Conservation (phyloP, 2,797 vertebrate species). For the Danio kyathit region DNA sequence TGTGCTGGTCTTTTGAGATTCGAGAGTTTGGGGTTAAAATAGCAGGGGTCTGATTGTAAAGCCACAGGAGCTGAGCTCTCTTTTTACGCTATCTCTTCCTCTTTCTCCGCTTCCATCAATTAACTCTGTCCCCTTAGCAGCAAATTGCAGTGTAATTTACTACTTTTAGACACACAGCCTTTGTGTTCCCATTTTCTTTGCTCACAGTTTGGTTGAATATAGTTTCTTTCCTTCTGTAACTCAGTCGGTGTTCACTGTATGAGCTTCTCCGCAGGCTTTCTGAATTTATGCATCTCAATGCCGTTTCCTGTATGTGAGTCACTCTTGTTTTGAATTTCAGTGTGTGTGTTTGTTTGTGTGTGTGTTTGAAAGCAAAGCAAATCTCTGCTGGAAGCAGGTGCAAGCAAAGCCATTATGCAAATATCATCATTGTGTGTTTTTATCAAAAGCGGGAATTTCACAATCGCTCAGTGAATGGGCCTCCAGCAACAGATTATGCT, state of each 20-base stretch:
- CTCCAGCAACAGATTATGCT: slow-evolving; percentile 29
- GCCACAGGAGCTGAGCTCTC: slow-evolving; percentile 4
- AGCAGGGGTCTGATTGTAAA: slow-evolving; percentile 7
- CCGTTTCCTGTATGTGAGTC: neutral
- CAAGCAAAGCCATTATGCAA: slow-evolving; percentile 72
- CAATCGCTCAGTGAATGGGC: slow-evolving; percentile 32
- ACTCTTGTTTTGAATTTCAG: slow-evolving; percentile 15
- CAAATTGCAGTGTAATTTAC: slow-evolving; percentile 29
- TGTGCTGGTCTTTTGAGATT: slow-evolving; percentile 1
- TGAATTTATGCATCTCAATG: slow-evolving; percentile 1
- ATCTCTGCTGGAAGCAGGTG: slow-evolving; percentile 69
- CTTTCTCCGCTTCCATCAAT: slow-evolving; percentile 13
- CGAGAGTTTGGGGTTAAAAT: neutral
- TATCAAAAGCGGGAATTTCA: slow-evolving; percentile 41
- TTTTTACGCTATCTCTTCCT: neutral
- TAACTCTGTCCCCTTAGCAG: slow-evolving; percentile 14
- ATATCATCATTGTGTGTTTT: slow-evolving; percentile 69
- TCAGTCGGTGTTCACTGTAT: slow-evolving; percentile 18
- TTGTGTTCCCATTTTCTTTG: slow-evolving; percentile 14
- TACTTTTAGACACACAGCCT: slow-evolving; percentile 20
- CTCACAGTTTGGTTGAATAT: neutral
- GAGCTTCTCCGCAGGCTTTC: neutral
- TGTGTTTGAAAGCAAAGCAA: slow-evolving; percentile 42
- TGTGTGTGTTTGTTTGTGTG: slow-evolving; percentile 31
- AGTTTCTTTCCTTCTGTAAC: neutral